A percentile compares a stretch with the other conserved stretches of the same genome.
phyloP scores from a whole-genome alignment of 2,888 invertebrate genomes.

The Caenorhabditis wallacei region DNA sequence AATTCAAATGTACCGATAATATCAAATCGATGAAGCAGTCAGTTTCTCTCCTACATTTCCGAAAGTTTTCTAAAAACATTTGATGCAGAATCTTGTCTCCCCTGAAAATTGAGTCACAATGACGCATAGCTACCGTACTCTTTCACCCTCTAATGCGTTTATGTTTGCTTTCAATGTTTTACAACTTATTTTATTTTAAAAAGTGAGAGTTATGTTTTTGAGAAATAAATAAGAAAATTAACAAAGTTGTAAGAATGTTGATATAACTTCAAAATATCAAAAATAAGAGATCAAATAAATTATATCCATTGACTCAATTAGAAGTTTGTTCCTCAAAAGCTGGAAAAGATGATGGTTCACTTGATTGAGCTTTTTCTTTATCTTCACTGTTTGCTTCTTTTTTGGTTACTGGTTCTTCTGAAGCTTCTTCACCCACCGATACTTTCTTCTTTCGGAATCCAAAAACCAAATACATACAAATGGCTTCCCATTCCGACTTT shows the following conservation, averaged over 20 bases:
- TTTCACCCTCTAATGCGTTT: constrained; percentile 12
- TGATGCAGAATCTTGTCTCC: background rate
- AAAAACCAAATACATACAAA: constrained; percentile 82
- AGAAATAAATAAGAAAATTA: background rate
- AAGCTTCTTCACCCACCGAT: background rate
- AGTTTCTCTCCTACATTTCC: too few species aligned
- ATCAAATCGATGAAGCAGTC: too few species aligned
- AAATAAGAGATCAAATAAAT: constrained; percentile 4
- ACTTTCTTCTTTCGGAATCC: constrained; percentile 79
- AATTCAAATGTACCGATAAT: too few species aligned
- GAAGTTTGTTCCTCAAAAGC: background rate
- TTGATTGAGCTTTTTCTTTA: background rate
- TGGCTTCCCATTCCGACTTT: constrained; percentile 82
- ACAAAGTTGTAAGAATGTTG: background rate
- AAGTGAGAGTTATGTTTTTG: background rate
- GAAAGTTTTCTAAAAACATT: background rate
- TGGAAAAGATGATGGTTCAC: too few species aligned
- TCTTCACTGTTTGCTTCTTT: too few species aligned
- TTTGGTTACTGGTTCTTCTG: too few species aligned
- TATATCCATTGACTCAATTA: background rate
- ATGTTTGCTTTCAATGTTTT: constrained; percentile 14
- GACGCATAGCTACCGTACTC: constrained; percentile 13
- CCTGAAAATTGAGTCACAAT: constrained; percentile 24
- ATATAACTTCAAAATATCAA: background rate
- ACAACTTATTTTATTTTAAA: background rate